Percentiles rank a stretch among this genome's conserved stretches.
These are phyloP conservation scores for Meteorus colon DNA, from an alignment of 2,888 invertebrate genomes.

Conservation along the genomic window DNA sequence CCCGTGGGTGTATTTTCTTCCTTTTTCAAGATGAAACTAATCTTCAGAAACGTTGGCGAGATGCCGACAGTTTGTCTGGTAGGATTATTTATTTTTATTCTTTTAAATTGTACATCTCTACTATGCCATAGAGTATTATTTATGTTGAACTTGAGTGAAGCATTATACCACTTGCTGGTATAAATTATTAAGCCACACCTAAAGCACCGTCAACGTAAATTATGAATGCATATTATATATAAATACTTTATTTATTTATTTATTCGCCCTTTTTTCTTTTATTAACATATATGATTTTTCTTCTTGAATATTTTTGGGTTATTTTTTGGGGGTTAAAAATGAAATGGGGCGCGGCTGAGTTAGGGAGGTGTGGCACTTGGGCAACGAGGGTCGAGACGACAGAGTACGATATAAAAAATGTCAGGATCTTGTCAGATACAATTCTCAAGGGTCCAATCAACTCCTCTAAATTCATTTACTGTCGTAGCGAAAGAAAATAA, in stretches of 20 bases:
- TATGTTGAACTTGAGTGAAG: conserved; percentile 6
- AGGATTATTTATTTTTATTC: conserved; percentile 7
- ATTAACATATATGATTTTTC: neutral
- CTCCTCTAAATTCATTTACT: neutral
- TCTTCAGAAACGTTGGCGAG: conserved; percentile 8
- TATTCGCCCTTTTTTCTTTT: neutral
- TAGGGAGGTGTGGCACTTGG: conserved; percentile 16
- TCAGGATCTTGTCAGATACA: conserved; percentile 7
- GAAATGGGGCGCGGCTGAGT: conserved; percentile 12
- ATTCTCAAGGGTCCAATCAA: conserved; percentile 21
- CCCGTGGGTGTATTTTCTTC: neutral
- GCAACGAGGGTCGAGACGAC: neutral
- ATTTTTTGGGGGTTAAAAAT: conserved; percentile 22
- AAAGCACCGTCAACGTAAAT: neutral
- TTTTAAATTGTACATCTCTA: too few relatives aligned
- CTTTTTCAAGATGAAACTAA: conserved; percentile 12
- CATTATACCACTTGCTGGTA: conserved; percentile 2
- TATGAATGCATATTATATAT: neutral
- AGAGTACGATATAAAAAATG: neutral
- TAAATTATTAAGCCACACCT: conserved; percentile 14
- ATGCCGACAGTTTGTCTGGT: conserved; percentile 18
- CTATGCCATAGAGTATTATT: neutral
- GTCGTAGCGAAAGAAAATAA: too few relatives aligned
- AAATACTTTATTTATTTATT: too few relatives aligned
- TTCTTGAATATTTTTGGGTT: neutral